A percentile compares a stretch with the other conserved stretches of the same genome.
Evolutionary conservation across 2,797 vertebrate genomes (phyloP).

Genomic region (Eleutherodactylus coqui): DNA sequence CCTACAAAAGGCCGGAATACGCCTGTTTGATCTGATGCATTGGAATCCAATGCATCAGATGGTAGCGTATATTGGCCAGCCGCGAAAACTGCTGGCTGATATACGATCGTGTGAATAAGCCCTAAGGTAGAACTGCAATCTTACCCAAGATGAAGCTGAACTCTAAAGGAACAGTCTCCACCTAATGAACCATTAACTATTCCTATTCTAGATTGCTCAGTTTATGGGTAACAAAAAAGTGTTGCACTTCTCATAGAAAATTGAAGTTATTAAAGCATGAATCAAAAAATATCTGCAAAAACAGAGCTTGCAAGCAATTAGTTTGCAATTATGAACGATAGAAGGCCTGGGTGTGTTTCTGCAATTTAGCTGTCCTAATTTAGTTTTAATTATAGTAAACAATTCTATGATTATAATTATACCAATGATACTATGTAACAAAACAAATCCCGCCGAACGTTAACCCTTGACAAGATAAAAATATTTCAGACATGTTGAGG

Average conservation of each 20-base stretch:
- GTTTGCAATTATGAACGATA: slow-evolving; percentile 55
- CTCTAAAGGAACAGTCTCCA: not conserved
- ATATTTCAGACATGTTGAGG: not conserved
- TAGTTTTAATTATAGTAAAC: slow-evolving; percentile 63
- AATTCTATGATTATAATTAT: slow-evolving; percentile 57
- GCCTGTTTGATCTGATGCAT: too few relatives aligned
- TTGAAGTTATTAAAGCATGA: slow-evolving; percentile 20
- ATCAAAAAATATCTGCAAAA: slow-evolving; percentile 44
- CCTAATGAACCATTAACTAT: not conserved
- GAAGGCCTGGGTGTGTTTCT: slow-evolving; percentile 52
- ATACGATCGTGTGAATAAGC: too few relatives aligned
- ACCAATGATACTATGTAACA: slow-evolving; percentile 38
- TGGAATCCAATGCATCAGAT: too few relatives aligned
- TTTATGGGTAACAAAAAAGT: not conserved
- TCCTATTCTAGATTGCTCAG: not conserved
- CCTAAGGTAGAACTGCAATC: not conserved
- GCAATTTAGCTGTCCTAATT: slow-evolving; percentile 54
- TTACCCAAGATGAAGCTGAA: not conserved
- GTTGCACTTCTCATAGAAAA: not conserved
- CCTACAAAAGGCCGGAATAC: too few relatives aligned
- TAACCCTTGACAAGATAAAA: slow-evolving; percentile 17
- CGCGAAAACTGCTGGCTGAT: too few relatives aligned
- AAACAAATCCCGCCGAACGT: slow-evolving; percentile 26
- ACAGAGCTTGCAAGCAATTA: slow-evolving; percentile 53
- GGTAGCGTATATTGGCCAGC: too few relatives aligned